phyloP scores from a whole-genome alignment of 1,140 invertebrate species.

The Gryon sp. region DNA sequence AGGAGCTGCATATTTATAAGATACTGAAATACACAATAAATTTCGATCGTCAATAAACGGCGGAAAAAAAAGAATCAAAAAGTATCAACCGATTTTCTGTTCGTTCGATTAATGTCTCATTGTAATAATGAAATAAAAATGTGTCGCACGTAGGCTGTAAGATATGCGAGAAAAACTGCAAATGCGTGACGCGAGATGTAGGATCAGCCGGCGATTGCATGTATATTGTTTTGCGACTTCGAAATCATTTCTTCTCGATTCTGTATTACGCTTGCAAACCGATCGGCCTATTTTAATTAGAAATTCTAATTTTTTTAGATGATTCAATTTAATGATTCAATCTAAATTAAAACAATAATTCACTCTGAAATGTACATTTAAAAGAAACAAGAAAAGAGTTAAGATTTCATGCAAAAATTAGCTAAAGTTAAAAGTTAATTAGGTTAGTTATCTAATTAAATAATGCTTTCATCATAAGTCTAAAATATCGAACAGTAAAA shows the following conservation, averaged over 20 bases:
- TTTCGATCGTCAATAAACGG: conserved; percentile 36
- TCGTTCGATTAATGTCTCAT: conserved; percentile 50
- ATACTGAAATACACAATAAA: conserved; percentile 44
- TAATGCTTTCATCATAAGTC: no score
- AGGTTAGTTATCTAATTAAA: no score
- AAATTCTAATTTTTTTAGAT: conserved; percentile 60
- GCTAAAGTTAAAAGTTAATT: no score
- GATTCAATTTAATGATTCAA: conserved; percentile 38
- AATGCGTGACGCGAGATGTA: conserved; percentile 32
- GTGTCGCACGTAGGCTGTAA: conserved; percentile 51
- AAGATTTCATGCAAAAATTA: no score
- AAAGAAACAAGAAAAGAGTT: no score
- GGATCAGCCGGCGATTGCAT: conserved; percentile 44
- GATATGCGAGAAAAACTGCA: conserved; percentile 48
- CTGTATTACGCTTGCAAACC: conserved; percentile 30
- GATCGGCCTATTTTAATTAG: conserved; percentile 61
- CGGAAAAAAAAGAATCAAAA: conserved; percentile 13
- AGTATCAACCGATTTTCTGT: conserved; percentile 32
- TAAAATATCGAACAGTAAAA: no score
- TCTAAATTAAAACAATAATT: background rate
- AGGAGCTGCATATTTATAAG: conserved; percentile 46
- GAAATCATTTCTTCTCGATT: conserved; percentile 56
- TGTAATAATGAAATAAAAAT: conserved; percentile 53
- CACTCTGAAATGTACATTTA: no score
- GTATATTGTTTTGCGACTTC: conserved; percentile 63